Evolutionary conservation across 1,140 invertebrate genomes (phyloP).

Genomic region (Diorhabda sublineata): DNA sequence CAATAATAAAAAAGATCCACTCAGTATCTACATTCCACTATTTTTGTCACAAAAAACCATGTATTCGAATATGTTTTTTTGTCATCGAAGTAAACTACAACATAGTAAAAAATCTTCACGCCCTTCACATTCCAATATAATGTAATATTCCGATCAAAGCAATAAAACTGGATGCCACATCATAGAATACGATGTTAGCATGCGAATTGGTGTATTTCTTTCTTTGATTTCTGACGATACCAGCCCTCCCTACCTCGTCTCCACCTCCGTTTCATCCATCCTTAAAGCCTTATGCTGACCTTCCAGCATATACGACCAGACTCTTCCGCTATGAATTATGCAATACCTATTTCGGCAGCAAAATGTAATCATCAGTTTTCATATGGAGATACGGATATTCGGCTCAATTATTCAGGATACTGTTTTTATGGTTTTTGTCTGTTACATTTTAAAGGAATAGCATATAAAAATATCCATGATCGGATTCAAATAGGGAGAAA

Average conservation of each 20-base stretch:
- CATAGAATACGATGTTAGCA: constrained; percentile 41
- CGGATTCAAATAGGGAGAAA: no score
- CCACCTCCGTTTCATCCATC: constrained; percentile 22
- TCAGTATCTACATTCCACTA: no score
- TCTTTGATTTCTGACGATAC: constrained; percentile 40
- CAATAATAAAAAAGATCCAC: no score
- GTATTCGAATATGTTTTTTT: no score
- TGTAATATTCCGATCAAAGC: constrained; percentile 45
- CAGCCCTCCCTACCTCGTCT: constrained; percentile 28
- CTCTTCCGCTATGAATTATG: constrained; percentile 29
- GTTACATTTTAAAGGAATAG: not conserved
- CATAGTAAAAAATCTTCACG: constrained; percentile 17
- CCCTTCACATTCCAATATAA: constrained; percentile 41
- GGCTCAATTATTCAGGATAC: constrained; percentile 10
- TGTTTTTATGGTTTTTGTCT: constrained; percentile 2
- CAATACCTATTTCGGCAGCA: constrained; percentile 18
- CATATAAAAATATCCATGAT: not conserved
- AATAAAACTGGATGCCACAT: constrained; percentile 46
- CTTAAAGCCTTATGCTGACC: not conserved
- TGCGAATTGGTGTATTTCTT: constrained; percentile 42
- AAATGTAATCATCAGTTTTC: constrained; percentile 15
- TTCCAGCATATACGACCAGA: constrained; percentile 29
- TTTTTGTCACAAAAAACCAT: no score
- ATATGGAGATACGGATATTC: not conserved
- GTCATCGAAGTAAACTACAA: no score